Percentiles rank a stretch among this genome's conserved stretches.
Conservation (phyloP, 2,113 vertebrate species). For the Pristiophorus japonicus region DNA sequence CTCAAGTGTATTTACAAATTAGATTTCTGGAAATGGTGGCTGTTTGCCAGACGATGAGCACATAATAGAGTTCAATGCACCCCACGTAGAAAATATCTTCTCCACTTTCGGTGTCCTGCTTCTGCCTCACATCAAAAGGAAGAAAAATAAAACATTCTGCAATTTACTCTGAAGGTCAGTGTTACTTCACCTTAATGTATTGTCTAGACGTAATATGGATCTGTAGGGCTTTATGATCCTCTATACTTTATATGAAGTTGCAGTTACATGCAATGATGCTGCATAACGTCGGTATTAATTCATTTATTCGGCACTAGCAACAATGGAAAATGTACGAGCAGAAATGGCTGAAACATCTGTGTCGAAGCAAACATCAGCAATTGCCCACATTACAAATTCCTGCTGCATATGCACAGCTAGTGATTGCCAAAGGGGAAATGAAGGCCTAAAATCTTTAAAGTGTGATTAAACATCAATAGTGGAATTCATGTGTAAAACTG, state of each 20-base stretch:
- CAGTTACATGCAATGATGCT: neutral
- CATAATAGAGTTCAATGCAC: neutral
- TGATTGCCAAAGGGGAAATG: conserved; percentile 15
- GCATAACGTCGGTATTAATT: neutral
- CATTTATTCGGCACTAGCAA: neutral
- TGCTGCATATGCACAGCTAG: neutral
- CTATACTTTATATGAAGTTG: neutral
- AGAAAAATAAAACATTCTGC: neutral
- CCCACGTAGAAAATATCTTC: neutral
- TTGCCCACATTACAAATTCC: neutral
- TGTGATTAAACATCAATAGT: neutral
- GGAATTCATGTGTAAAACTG: conserved; percentile 35
- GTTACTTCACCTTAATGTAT: neutral
- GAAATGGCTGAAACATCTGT: neutral
- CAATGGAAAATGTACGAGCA: neutral
- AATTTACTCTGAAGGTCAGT: neutral
- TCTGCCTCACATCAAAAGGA: neutral
- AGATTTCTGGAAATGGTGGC: neutral
- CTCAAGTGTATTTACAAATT: neutral
- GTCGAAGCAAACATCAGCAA: neutral
- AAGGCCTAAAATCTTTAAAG: neutral
- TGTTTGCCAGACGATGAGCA: neutral
- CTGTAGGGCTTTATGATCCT: neutral
- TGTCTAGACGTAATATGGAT: neutral
- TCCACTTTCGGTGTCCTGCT: neutral